Base-by-base conservation (phyloP, 2,797 vertebrate genomes). In the Amblyopsis hoosieri region DNA sequence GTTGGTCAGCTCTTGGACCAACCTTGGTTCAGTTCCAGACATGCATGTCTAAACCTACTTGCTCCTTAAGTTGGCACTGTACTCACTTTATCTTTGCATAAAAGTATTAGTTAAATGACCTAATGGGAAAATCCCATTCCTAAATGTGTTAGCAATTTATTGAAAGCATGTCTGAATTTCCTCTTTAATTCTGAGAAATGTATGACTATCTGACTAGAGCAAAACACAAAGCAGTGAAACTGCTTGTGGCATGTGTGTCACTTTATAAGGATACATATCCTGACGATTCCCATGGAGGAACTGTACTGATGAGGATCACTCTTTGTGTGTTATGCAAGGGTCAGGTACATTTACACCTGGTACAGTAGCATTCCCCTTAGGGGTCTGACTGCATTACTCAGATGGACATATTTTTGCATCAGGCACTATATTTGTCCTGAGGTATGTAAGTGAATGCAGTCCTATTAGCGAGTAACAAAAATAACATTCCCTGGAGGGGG, bases 331-430 rank as follows among this genome's bases (percentile, higher is more conserved):
- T 54, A 73, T 10, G 70, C 31, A 59, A 51, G 47, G 59, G 49
- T 74, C 57, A 60, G 79, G 65, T 88, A 73, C 15, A 73, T 72
- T 89, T 87, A 72, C 78, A 45, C 45, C 45, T 5, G 4, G 75
- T 59, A 74, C 67, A 69, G 13, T 31, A 66, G 50, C 51, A 23
- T 46, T 62, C 77, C 46, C 54, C 19, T 33, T 50, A 67, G 81
- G 74, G 7, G 19, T 45, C 53, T 54, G 66, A 69, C 58, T 64
- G 45, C 46, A 68, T 82, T 75, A 62, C 17, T 47, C 33, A 12
- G 23, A 31, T 60, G 53, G 49, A 69, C 37, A 66, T 57, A 75
- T 58, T 54, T 67, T 69, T 61, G 56, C 13, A 19, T 62, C 45
- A n/a, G 61, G 57, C 17, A 56, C 47, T 58, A 67, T n/a, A 50